Conservation (phyloP, 2,113 vertebrate species). For the Agapornis roseicollis region DNA sequence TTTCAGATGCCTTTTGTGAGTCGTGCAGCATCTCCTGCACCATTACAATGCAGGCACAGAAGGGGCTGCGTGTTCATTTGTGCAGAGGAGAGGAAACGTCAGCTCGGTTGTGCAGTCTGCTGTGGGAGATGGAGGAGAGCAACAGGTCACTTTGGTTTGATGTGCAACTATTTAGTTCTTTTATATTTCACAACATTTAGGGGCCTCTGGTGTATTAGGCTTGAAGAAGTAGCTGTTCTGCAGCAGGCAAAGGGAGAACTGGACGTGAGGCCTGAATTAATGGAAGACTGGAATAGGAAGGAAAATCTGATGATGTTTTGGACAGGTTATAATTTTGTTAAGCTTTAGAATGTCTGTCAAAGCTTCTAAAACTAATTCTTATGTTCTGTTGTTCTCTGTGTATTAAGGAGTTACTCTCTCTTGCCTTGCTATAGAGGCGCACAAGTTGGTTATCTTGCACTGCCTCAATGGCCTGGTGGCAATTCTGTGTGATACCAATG, state of each 20-base stretch:
- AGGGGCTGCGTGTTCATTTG: not conserved
- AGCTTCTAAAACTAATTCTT: not conserved
- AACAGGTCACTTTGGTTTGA: slow-evolving; percentile 14
- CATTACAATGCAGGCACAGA: not conserved
- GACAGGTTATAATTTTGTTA: not conserved
- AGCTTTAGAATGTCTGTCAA: not conserved
- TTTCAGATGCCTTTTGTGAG: not conserved
- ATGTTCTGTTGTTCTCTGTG: not conserved
- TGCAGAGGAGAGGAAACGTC: not conserved
- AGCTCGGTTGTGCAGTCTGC: not conserved
- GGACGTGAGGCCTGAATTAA: not conserved
- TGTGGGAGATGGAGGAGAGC: not conserved
- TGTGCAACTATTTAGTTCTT: not conserved
- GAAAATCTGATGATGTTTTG: not conserved
- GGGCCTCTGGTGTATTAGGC: not conserved
- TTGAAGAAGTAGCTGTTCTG: not conserved
- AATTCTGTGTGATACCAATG: not conserved
- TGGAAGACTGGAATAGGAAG: not conserved
- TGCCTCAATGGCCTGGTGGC: not conserved
- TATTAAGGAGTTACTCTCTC: not conserved
- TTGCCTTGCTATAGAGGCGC: not conserved
- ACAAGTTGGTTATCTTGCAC: rapidly evolving
- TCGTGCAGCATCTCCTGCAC: not conserved
- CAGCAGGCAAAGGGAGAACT: not conserved
- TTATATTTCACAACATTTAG: not conserved